Evolutionary conservation across 1,140 invertebrate species (phyloP).

Genomic region (Acromyrmex heyeri): DNA sequence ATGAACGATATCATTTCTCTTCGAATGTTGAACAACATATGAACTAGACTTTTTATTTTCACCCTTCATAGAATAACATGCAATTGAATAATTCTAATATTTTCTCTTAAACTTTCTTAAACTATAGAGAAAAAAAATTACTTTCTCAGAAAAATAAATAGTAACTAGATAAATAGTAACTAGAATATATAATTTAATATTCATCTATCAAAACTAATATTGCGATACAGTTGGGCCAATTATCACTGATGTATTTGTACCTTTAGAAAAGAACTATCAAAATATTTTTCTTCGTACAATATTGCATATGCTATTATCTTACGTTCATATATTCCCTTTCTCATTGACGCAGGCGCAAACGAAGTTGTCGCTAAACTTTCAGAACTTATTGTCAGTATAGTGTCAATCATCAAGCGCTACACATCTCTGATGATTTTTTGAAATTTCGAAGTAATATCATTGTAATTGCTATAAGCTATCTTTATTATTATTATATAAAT

Average conservation of each 20-base stretch:
- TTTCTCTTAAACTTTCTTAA: background rate
- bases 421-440: background rate
- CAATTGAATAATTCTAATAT: background rate
- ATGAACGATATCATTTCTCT: constrained; percentile 19
- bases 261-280: background rate
- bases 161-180: background rate
- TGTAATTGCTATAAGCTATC: background rate
- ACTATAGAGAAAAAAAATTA: background rate
- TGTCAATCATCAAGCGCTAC: background rate
- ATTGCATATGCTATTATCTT: background rate
- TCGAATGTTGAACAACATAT: constrained; percentile 7
- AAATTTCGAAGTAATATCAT: background rate
- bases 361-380: background rate
- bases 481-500: background rate
- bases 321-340: background rate
- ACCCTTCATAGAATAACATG: background rate
- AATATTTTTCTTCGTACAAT: background rate
- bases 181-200: constrained; percentile 3
- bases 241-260: background rate
- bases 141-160: background rate
- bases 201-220: background rate
- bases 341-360: background rate
- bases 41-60: background rate
- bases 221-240: background rate
- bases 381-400: background rate